Evolutionary conservation across 1,140 invertebrate species (phyloP), one percentile per base, ranked within the genome.

Genomic region (Chironomus striatipennis): DNA sequence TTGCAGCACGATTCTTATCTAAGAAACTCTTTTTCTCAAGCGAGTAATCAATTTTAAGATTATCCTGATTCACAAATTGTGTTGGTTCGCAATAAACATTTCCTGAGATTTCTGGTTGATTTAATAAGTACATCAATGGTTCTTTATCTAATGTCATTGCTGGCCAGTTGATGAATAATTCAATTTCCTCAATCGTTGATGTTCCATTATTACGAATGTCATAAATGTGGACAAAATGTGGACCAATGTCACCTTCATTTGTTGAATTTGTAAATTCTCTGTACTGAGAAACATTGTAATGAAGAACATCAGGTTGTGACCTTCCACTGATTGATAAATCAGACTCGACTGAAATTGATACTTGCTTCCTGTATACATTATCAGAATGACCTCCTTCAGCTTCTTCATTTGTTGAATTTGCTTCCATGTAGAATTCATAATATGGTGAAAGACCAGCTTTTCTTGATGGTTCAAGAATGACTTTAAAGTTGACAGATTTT

Each of bases 391-490:
- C 89, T 12, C 78, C 80, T 5, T 79, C 77, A 6, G 82, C 80
- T 80, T 96, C 94, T 0, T 88, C 86, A 81, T 96, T 96, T 8
- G 93, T 93, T 2, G 90, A 93, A 80, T 95, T 95, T 1, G 90
- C 89, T 74, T 86, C 84, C 87, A 93, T 90, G 42, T 87, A 84
- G 79, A 96, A 93, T 24, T 90, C 87, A 75, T 93, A 91, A 1
- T 83, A 83, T 0, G 89, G 87, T 7, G 88, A 86, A 82, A 89
- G 87, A 1, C 86, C 86, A 67, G 88, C 85, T 42, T 87, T 87
- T 5, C 88, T 85, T 47, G 88, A 88, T 0, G 93, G 92, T 75
- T 93, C 88, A 17, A 95, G 83, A 15, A 90, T 81, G 6, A 94
- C 86, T 64, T 88, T 88, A 80, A 95, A 94, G 73, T 89, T 85